Base-by-base conservation (phyloP, 2,888 invertebrate genomes). In the Drosophila melanosoma region DNA sequence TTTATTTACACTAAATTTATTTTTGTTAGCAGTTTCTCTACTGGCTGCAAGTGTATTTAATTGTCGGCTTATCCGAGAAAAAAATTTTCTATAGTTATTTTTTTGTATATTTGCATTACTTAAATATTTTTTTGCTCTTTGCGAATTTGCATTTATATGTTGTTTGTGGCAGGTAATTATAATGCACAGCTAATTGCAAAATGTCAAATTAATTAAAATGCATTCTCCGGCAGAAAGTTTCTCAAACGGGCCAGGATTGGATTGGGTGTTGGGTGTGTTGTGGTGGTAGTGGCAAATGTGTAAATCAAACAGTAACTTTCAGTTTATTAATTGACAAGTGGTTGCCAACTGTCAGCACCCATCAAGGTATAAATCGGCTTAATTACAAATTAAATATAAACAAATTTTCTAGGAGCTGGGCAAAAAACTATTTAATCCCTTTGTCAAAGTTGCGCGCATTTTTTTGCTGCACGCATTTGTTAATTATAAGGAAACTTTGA, bases 121-220 rank as follows among this genome's bases (percentile, higher is more conserved):
- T 59, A 3, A 56, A 29, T n/a, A 29, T 57, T 65, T 67, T 45
- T 71, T 1, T 10, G 58, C 53, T 45, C 69, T 79, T 79, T 87
- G 82, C 79, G 69, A 76, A 83, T 80, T 83, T 80, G 74, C 76
- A 83, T 83, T 87, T 82, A 72, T 83, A 80, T 83, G 76, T 77
- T 83, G 75, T 81, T 89, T 81, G 74, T 76, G 77, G 85, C 79
- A 89, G 89, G 89, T 87, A 87, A 87, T 89, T 87, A 89, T 87
- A 73, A 87, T 87, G 79, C 60, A 74, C 85, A 79, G 87, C 89
- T 84, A 89, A 89, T 87, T 87, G 87, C 83, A 71, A 84, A 84
- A 87, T 89, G 89, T 89, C 89, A 87, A 87, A 88, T 87, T 89
- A 87, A 87, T 89, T 87, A 89, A 89, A 89, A 83, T 72, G 69